A percentile compares a stretch with the other conserved stretches of the same genome.
Conservation (phyloP, 2,888 invertebrate genomes). For the Dione juno region DNA sequence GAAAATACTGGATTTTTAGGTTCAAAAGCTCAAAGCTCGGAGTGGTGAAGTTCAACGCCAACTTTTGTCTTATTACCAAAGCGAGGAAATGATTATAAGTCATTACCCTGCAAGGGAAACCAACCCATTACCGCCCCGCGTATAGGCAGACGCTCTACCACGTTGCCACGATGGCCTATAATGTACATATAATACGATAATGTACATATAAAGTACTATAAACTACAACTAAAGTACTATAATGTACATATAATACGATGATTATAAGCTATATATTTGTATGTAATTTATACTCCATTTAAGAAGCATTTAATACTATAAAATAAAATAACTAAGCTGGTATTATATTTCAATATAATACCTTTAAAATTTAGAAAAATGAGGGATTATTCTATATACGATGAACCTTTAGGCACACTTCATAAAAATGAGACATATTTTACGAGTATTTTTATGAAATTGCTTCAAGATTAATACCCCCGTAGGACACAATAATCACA, state of each 20-base stretch:
- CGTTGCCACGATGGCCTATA: no score
- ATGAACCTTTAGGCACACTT: background rate
- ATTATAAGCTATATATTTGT: no score
- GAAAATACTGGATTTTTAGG: background rate
- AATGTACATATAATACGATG: no score
- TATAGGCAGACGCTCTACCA: no score
- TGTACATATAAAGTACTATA: no score
- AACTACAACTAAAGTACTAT: no score
- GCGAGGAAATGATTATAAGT: background rate
- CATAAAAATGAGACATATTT: background rate
- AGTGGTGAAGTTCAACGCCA: background rate
- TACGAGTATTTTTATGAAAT: constrained; percentile 12
- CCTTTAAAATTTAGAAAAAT: background rate
- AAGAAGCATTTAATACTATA: no score
- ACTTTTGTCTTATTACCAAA: background rate
- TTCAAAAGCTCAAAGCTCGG: background rate
- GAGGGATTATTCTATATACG: background rate
- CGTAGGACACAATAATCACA: constrained; percentile 32
- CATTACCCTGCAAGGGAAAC: no score
- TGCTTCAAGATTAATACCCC: constrained; percentile 28
- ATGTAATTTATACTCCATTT: no score
- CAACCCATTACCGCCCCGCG: no score
- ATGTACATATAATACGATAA: no score
- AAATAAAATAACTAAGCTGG: background rate
- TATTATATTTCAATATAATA: background rate